phyloP scores from a whole-genome alignment of 2,888 invertebrate species.

The Unio delphinus region DNA sequence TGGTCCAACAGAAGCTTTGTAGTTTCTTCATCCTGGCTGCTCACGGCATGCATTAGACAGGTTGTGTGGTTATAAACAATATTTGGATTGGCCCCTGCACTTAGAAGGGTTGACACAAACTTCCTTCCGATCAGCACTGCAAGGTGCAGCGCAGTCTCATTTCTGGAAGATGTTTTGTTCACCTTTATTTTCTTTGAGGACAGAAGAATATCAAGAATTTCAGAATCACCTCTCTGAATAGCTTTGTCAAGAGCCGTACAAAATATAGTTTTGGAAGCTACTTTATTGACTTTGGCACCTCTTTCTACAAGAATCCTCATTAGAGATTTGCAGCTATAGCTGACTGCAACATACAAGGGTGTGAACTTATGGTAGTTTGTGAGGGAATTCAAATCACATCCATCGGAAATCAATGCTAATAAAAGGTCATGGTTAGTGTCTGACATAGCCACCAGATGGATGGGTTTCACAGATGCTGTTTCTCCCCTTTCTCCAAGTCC shows the following conservation, averaged over 20 bases:
- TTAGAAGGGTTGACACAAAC: slow-evolving; percentile 28
- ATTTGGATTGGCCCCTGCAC: slow-evolving; percentile 46
- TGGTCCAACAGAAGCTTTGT: slow-evolving; percentile 25
- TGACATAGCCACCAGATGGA: too few species aligned
- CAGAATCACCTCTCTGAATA: slow-evolving; percentile 26
- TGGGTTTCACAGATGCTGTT: too few species aligned
- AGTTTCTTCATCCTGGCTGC: slow-evolving; percentile 30
- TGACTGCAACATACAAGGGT: slow-evolving; percentile 39
- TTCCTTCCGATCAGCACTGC: slow-evolving; percentile 30
- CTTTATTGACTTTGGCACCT: slow-evolving; percentile 36
- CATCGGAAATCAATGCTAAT: too few species aligned
- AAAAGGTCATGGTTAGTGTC: too few species aligned
- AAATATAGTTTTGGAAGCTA: slow-evolving; percentile 11
- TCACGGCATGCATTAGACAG: slow-evolving; percentile 31
- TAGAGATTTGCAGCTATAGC: slow-evolving; percentile 6
- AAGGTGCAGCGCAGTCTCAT: slow-evolving; percentile 30
- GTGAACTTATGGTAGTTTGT: slow-evolving; percentile 31
- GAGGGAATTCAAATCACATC: slow-evolving; percentile 24
- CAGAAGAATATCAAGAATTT: slow-evolving; percentile 29
- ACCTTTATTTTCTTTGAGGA: slow-evolving; percentile 19
- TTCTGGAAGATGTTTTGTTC: slow-evolving; percentile 19
- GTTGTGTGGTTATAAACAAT: slow-evolving; percentile 29
- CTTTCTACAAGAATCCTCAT: slow-evolving; percentile 25
- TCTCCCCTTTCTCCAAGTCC: too few species aligned
- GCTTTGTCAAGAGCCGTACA: slow-evolving; percentile 34